Evolutionary conservation across 2,113 vertebrate species (phyloP), one percentile per base, ranked within the genome.

Genomic region (Lasiurus borealis): DNA sequence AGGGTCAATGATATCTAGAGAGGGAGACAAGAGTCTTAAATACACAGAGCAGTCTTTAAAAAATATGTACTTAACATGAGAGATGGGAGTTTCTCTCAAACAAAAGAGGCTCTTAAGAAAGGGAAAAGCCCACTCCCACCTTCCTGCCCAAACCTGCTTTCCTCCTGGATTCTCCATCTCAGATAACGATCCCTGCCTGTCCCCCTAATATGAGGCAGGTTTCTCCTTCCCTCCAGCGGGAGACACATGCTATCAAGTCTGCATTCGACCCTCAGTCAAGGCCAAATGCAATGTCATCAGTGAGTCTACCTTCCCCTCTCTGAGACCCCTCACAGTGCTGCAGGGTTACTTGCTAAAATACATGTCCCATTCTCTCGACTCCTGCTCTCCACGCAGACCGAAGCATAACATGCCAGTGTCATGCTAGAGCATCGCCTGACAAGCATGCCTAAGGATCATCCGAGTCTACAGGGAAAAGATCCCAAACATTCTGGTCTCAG

Each of bases 1-100:
- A 19, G 99, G 99, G 94, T 99, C 99, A 80, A 99, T 99, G 66
- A 99, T 99, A 96, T 99, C 99, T 99, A 89, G 5, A 31, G 16
- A 46, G 52, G 11, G 25, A 95, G n/a, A n/a, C 18, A 64, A 76
- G 88, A 48, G 54, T 34, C 29, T 82, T 93, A 54, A 88, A 88
- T 85, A 92, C 7, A 80, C 25, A 25, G 76, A 76, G 25, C 3
- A 64, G 89, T 12, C 85, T 89, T 92, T 48, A 6, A n/a, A 21
- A 72, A 68, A 73, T 18, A 52, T 8, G 50, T n/a, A 81, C 59
- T 48, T 59, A 80, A 82, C n/a, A 40, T 40, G 36, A 89, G 40
- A 85, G 25, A 57, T 13, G 52, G 6, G 3, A 78, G 19, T 10
- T 19, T 84, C 72, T 59, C 3, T 8, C 73, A 10, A 66, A 78